Evolutionary conservation across 2,797 vertebrate genomes (phyloP).

Genomic region (Amniataba percoides): DNA sequence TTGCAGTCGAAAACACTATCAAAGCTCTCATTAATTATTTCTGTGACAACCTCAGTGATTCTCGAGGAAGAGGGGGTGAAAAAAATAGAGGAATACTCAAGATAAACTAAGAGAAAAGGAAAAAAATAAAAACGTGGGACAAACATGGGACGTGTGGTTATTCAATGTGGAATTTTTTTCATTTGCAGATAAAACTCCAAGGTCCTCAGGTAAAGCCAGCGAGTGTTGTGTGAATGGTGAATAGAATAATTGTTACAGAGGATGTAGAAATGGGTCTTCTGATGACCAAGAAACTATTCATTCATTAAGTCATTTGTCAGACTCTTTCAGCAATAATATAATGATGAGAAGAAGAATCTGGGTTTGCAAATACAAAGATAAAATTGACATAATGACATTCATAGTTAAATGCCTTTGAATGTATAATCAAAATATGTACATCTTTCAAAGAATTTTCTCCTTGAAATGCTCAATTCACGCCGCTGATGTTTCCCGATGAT

Average conservation of each 20-base stretch:
- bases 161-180: background rate
- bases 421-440: background rate
- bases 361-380: background rate
- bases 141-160: conserved; percentile 3
- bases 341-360: background rate
- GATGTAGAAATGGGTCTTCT: background rate
- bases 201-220: background rate
- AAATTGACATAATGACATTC: background rate
- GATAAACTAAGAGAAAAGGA: background rate
- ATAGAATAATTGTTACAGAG: conserved; percentile 3
- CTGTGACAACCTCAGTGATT: conserved; percentile 28
- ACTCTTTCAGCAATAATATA: background rate
- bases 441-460: background rate
- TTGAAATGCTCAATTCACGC: background rate
- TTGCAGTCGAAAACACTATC: conserved; percentile 48
- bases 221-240: background rate
- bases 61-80: background rate
- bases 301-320: background rate
- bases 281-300: background rate
- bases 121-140: background rate
- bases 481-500: background rate
- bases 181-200: conserved; percentile 13
- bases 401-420: background rate
- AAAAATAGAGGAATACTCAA: background rate
- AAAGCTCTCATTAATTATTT: conserved; percentile 60